Conservation (phyloP, 2,797 vertebrate genomes). For the Manis crassicaudata region DNA sequence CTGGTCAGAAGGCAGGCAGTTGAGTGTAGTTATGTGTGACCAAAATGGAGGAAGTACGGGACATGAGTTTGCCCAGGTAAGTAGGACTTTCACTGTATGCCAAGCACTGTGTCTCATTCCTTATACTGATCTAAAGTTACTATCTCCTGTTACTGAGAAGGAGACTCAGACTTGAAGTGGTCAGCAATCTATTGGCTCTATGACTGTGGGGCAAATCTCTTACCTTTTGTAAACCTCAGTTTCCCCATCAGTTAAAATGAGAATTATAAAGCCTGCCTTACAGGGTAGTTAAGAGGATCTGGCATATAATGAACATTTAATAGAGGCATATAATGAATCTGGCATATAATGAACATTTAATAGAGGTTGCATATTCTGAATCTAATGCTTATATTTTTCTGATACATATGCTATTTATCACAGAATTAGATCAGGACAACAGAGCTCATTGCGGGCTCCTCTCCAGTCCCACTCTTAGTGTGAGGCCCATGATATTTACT, state of each 20-base stretch:
- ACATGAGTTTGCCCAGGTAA: neutral
- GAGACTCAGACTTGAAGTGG: neutral
- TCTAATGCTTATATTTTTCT: neutral
- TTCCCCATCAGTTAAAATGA: neutral
- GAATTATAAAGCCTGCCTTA: neutral
- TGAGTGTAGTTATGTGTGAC: neutral
- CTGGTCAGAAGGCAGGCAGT: neutral
- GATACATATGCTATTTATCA: neutral
- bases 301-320: neutral
- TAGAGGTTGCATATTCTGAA: constrained; percentile 22
- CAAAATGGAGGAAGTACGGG: neutral
- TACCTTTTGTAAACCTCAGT: neutral
- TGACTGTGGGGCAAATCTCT: neutral
- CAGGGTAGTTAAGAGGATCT: neutral
- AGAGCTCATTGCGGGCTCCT: neutral
- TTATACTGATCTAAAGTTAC: neutral
- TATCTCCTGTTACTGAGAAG: neutral
- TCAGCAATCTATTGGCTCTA: neutral
- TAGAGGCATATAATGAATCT: neutral
- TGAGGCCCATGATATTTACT: neutral
- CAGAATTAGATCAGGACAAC: neutral
- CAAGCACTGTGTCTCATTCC: neutral
- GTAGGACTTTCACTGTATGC: neutral
- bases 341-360: neutral
- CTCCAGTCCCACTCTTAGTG: neutral